These are phyloP conservation scores for Hippocampus zosterae DNA, from an alignment of 2,113 vertebrate genomes.

Conservation along the genomic window DNA sequence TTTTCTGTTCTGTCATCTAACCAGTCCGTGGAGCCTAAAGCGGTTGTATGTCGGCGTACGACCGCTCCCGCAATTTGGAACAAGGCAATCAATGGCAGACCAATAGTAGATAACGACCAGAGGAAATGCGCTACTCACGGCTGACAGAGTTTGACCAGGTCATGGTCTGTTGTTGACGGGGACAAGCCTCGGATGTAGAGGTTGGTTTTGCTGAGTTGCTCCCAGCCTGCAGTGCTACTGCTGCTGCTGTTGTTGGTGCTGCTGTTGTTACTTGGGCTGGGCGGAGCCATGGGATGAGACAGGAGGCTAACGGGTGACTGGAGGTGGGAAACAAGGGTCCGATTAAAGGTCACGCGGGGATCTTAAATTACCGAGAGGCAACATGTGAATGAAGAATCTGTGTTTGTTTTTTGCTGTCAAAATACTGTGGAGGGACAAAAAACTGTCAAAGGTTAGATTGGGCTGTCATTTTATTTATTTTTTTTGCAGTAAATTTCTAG, in stretches of 20 bases:
- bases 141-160: slow-evolving; percentile 97
- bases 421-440: background rate
- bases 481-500: background rate
- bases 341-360: background rate
- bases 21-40: background rate
- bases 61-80: slow-evolving; percentile 13
- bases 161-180: slow-evolving; percentile 94
- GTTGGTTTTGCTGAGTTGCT: slow-evolving; percentile 98
- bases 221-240: slow-evolving; percentile 93
- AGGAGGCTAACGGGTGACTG: slow-evolving; percentile 85
- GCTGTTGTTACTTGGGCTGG: slow-evolving; percentile 94
- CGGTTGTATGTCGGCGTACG: slow-evolving; percentile 9
- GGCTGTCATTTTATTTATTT: background rate
- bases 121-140: slow-evolving; percentile 83
- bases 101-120: slow-evolving; percentile 43
- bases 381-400: background rate
- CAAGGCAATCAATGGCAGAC: slow-evolving; percentile 42
- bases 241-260: slow-evolving; percentile 94
- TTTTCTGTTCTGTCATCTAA: background rate
- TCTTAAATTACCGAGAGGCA: background rate
- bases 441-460: background rate
- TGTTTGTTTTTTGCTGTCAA: background rate
- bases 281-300: slow-evolving; percentile 92
- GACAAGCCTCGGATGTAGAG: slow-evolving; percentile 96
- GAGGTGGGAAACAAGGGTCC: slow-evolving; percentile 33